Percentiles rank a stretch among this genome's conserved stretches.
These are phyloP conservation scores for Galendromus occidentalis DNA, from an alignment of 1,140 invertebrate genomes.

Conservation along the genomic window DNA sequence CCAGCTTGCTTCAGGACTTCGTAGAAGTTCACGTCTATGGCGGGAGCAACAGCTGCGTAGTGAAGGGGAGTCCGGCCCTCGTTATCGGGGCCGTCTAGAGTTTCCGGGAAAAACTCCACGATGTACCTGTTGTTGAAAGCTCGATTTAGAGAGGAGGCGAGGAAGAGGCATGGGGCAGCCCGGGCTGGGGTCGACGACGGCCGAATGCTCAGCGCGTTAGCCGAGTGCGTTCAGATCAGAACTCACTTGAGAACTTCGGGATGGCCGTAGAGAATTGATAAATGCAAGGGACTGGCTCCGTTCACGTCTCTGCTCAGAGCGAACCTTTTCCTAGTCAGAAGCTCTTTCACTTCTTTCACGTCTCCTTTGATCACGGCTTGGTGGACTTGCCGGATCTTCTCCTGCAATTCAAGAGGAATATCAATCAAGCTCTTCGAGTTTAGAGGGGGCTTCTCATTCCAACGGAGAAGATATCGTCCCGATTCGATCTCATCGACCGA, in stretches of 20 bases:
- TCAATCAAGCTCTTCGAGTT: neutral
- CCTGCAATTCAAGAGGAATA: conserved; percentile 33
- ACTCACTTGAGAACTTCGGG: conserved; percentile 69
- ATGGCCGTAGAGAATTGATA: conserved; percentile 76
- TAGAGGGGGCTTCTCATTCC: neutral
- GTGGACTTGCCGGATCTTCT: conserved; percentile 69
- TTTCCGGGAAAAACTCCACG: conserved; percentile 26
- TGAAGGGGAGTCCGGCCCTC: conserved; percentile 69
- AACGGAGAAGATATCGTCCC: too few relatives aligned
- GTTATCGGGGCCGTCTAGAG: conserved; percentile 49
- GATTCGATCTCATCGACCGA: too few relatives aligned
- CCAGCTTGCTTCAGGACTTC: conserved; percentile 62
- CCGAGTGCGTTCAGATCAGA: too few relatives aligned
- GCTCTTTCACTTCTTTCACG: conserved; percentile 55
- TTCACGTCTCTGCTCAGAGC: conserved; percentile 64
- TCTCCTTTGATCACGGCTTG: conserved; percentile 60
- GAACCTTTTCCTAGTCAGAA: conserved; percentile 72
- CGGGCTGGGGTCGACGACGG: too few relatives aligned
- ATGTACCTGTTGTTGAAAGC: conserved; percentile 33
- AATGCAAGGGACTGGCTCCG: conserved; percentile 73
- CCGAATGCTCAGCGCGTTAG: too few relatives aligned
- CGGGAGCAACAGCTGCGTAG: conserved; percentile 62
- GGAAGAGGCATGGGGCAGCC: too few relatives aligned
- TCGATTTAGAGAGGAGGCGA: conserved; percentile 38
- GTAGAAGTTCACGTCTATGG: conserved; percentile 59